Base-by-base conservation (phyloP, 1,140 invertebrate genomes). In the Drosophila navojoa region DNA sequence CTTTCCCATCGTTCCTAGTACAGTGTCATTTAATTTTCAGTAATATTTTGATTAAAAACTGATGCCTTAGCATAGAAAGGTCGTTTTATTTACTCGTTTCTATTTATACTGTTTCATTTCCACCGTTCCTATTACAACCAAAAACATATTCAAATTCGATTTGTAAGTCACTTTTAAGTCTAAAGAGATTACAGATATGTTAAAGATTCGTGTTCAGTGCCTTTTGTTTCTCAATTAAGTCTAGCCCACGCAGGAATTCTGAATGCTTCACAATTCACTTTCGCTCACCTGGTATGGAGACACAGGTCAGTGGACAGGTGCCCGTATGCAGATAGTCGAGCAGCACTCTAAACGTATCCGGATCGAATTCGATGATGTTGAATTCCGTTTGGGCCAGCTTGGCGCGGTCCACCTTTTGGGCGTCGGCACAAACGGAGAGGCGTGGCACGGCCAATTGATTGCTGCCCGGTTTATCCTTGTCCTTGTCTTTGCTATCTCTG, bases 321-420 rank as follows among this genome's bases (percentile, higher is more conserved):
- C 97, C 97, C 3, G 97, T 98, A 91, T 98, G 97, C 40, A 98
- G 93, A 92, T 98, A 98, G 92, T 98, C 97, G 82, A 98, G 92
- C 4, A 98, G 93, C 70, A 97, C 96, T 52, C 97, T 95, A 92
- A 98, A 98, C 0, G 97, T 98, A 55, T 98, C 97, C 3, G 97
- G 96, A 93, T 98, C 97, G 92, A 98, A 98, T 93, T 98, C 97
- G 79, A 98, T 98, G 80, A 98, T 98, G 60, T 96, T 96, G 92
- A 98, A 98, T 96, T 98, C 97, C 70, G 96, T 97, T 93, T 98
- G 97, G 16, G 97, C 97, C 22, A 98, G 92, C 93, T 98, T 98
- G 27, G 96, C 95, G 47, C 96, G 94, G 91, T 98, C 97, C 11
- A 98, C 97, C 94, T 98, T 98, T 87, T 98, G 97, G 44, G 96